Evolutionary conservation across 1,140 invertebrate genomes (phyloP).

Genomic region (Heliconius eleuchia): DNA sequence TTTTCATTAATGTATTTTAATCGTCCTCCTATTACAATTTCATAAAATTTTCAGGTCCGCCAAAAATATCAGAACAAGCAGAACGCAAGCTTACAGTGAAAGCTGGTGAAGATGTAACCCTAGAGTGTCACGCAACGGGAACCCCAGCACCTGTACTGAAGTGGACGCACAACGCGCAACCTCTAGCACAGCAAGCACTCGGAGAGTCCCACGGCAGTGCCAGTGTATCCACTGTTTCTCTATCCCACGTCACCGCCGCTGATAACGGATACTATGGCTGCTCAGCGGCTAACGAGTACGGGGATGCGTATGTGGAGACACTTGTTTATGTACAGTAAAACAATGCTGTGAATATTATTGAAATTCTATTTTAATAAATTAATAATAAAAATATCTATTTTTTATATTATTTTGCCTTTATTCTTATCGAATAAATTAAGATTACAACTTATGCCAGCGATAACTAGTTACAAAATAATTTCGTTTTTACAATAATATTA

Average conservation of each 20-base stretch:
- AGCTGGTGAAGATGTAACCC: slow-evolving; percentile 48
- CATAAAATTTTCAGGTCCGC: slow-evolving; percentile 47
- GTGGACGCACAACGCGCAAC: slow-evolving; percentile 56
- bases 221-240: slow-evolving; percentile 45
- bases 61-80: slow-evolving; percentile 42
- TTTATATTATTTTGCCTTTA: too few relatives aligned
- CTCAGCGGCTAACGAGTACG: slow-evolving; percentile 48
- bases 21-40: too few relatives aligned
- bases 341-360: neutral
- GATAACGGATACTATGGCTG: slow-evolving; percentile 66
- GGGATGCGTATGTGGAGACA: slow-evolving; percentile 53
- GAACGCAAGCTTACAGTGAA: slow-evolving; percentile 38
- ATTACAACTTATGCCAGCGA: too few relatives aligned
- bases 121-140: slow-evolving; percentile 51
- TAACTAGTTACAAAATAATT: too few relatives aligned
- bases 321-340: slow-evolving; percentile 29
- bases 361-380: neutral
- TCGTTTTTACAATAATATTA: too few relatives aligned
- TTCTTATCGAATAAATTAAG: too few relatives aligned
- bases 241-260: slow-evolving; percentile 46
- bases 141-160: slow-evolving; percentile 41
- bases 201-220: slow-evolving; percentile 32
- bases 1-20: too few relatives aligned
- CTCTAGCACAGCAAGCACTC: slow-evolving; percentile 33
- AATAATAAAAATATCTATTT: neutral